Evolutionary conservation across 1,140 invertebrate genomes (phyloP), one percentile per base, ranked within the genome.

Genomic region (Euschistus heros): DNA sequence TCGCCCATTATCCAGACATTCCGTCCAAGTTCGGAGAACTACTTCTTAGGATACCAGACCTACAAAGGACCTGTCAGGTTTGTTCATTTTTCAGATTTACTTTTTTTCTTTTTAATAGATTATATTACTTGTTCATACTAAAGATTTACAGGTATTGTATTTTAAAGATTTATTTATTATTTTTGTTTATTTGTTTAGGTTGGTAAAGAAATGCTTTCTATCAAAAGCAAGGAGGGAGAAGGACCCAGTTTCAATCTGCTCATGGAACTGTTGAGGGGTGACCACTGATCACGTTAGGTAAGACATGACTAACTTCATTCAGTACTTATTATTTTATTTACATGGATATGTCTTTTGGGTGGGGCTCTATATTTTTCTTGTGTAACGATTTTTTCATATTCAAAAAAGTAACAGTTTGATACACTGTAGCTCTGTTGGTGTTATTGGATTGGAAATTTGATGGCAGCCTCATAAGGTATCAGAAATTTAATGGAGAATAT

Each of bases 11-110:
- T 78, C 91, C 91, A 10, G 86, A 94, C 70, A 86, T 88, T 76
- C 91, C 91, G 50, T 91, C 90, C 64, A 97, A 97, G 80, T 97
- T 96, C 77, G 94, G 94, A 20, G 93, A 97, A 78, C 79, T 97
- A 15, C 77, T 97, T 64, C 81, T 97, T 59, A 82, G 92, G 69
- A 93, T 97, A 76, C 93, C 94, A 42, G 94, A 97, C 78, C 79
- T 97, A 67, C 91, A 97, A 76, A 81, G 92, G 72, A 94, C 93
- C 68, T 96, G 92, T 78, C 91, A 94, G 80, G 88, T 37, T 13
- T 37, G 33, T 37, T 37, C 5, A 6, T 22, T 59, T 59, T 27
- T 33, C 15, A 59, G 5, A 15, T n/a, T 27, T 15, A 24, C 4
- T 59, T 24, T 6, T 27, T 27, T 14, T 27, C 5, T 18, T 4